These are phyloP conservation scores for Luperina testacea DNA, from an alignment of 2,888 invertebrate genomes.

Conservation along the genomic window DNA sequence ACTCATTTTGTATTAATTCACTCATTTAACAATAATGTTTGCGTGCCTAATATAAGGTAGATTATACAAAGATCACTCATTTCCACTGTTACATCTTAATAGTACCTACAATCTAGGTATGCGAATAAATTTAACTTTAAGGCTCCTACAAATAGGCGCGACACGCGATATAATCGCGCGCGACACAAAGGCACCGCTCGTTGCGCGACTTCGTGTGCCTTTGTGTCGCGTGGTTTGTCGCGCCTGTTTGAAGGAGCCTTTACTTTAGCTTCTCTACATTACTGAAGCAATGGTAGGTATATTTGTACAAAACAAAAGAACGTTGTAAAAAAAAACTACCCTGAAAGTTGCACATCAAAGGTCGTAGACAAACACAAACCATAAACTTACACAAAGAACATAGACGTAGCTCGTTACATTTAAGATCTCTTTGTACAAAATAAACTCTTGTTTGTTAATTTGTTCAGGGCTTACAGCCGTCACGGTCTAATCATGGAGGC, in stretches of 20 bases:
- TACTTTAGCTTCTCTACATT: neutral
- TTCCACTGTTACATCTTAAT: too few relatives aligned
- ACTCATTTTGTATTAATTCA: neutral
- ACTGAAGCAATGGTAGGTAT: neutral
- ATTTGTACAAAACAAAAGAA: neutral
- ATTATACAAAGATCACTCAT: neutral
- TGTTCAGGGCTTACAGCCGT: conserved; percentile 38
- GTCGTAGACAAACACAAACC: neutral
- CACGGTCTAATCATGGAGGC: conserved; percentile 42
- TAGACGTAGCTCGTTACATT: conserved; percentile 23
- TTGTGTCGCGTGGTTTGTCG: too few relatives aligned
- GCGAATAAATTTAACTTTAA: neutral
- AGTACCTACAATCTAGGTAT: too few relatives aligned
- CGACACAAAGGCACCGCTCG: too few relatives aligned
- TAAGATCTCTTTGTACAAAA: conserved; percentile 29
- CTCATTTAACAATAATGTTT: neutral
- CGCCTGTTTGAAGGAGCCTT: neutral
- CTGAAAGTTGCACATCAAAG: neutral
- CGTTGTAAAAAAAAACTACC: neutral
- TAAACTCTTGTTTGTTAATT: conserved; percentile 46
- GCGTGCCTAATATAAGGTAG: neutral
- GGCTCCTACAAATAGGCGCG: too few relatives aligned
- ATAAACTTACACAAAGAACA: neutral
- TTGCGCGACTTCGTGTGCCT: too few relatives aligned
- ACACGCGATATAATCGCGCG: too few relatives aligned